phyloP scores from a whole-genome alignment of 2,888 invertebrate genomes.

The Priocnemis perturbator region DNA sequence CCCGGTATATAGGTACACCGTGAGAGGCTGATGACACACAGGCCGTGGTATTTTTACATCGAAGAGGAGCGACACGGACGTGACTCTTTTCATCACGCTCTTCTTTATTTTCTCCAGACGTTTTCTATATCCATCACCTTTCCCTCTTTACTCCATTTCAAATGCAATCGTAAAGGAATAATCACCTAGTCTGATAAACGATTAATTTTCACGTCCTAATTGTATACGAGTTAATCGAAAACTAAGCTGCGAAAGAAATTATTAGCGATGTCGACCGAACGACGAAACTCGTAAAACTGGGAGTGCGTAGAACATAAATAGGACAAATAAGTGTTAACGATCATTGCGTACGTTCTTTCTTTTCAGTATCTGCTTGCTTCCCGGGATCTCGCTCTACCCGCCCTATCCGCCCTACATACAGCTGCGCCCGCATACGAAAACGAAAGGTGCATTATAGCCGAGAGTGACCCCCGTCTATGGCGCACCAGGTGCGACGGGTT shows the following conservation, averaged over 20 bases:
- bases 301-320: slow-evolving; percentile 16
- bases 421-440: slow-evolving; percentile 54
- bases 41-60: slow-evolving; percentile 67
- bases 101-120: too few relatives aligned
- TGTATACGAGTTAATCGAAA: too few relatives aligned
- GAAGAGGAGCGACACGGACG: slow-evolving; percentile 44
- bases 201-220: too few relatives aligned
- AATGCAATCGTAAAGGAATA: too few relatives aligned
- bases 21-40: slow-evolving; percentile 59
- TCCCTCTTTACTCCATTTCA: too few relatives aligned
- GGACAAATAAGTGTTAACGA: background rate
- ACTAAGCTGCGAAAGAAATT: too few relatives aligned
- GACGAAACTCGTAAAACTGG: background rate
- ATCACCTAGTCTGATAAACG: too few relatives aligned
- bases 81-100: background rate
- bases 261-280: too few relatives aligned
- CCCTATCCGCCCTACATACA: slow-evolving; percentile 29
- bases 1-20: slow-evolving; percentile 10
- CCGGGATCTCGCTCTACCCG: background rate
- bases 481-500: slow-evolving; percentile 12
- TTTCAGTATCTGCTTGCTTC: too few relatives aligned
- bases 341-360: too few relatives aligned
- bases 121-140: too few relatives aligned
- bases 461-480: slow-evolving; percentile 36
- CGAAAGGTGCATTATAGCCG: slow-evolving; percentile 51